Evolutionary conservation across 2,888 invertebrate species (phyloP).

Genomic region (Stenurella melanura): DNA sequence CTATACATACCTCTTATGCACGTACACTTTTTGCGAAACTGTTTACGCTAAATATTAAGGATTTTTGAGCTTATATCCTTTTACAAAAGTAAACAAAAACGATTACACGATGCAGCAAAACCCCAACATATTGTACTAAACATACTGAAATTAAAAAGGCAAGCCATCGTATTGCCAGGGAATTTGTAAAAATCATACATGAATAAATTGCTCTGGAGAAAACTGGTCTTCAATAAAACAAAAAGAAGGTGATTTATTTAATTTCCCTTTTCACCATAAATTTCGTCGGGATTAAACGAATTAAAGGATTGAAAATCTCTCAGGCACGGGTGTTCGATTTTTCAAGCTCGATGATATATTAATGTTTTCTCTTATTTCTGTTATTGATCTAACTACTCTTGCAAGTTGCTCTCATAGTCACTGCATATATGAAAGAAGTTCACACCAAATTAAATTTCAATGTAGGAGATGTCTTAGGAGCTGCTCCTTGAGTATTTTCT

Average conservation of each 20-base stretch:
- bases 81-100: slow-evolving; percentile 27
- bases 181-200: background rate
- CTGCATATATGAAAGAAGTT: background rate
- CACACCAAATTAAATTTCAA: too few relatives aligned
- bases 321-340: background rate
- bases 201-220: background rate
- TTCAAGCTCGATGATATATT: background rate
- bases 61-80: slow-evolving; percentile 23
- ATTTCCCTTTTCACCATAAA: background rate
- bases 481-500: too few relatives aligned
- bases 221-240: background rate
- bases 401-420: background rate
- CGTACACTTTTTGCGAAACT: slow-evolving; percentile 24
- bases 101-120: slow-evolving; percentile 2
- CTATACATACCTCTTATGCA: background rate
- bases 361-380: background rate
- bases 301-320: background rate
- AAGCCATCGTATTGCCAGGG: background rate
- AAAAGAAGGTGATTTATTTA: background rate
- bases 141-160: background rate
- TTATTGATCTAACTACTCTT: background rate
- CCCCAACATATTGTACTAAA: background rate
- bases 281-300: slow-evolving; percentile 1
- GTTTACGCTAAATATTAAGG: slow-evolving; percentile 16
- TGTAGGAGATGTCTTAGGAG: too few relatives aligned